Conservation (phyloP, 2,888 invertebrate species). For the Serrognathus titanus region DNA sequence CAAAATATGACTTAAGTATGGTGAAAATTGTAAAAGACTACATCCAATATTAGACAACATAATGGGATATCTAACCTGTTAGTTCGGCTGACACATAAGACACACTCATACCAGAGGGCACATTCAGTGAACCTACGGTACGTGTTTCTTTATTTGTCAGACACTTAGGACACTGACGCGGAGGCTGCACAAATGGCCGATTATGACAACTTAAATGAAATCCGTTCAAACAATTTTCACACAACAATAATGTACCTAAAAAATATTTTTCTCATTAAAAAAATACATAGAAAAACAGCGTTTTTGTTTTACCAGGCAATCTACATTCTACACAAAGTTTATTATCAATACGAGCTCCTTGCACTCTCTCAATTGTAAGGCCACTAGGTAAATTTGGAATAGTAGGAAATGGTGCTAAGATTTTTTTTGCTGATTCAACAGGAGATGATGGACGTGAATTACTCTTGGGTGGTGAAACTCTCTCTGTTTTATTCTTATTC, state of each 20-base stretch:
- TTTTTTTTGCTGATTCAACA: constrained; percentile 26
- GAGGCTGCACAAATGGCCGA: constrained; percentile 47
- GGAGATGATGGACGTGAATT: constrained; percentile 29
- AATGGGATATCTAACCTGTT: constrained; percentile 37
- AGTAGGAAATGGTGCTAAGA: constrained; percentile 34
- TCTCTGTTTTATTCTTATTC: constrained; percentile 37
- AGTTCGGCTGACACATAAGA: constrained; percentile 39
- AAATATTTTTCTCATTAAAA: neutral
- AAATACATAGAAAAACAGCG: neutral
- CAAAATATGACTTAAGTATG: constrained; percentile 12
- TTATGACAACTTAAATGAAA: constrained; percentile 55
- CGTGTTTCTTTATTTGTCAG: constrained; percentile 40
- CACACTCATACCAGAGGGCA: constrained; percentile 43
- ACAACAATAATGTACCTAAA: constrained; percentile 47
- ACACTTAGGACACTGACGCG: constrained; percentile 52
- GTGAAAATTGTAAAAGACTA: constrained; percentile 1
- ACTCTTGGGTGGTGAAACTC: constrained; percentile 17
- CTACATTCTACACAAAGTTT: constrained; percentile 50
- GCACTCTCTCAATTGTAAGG: constrained; percentile 54
- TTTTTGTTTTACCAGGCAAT: constrained; percentile 46
- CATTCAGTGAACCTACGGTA: constrained; percentile 38
- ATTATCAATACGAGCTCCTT: constrained; percentile 40
- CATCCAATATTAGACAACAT: constrained; percentile 16
- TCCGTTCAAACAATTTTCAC: constrained; percentile 51
- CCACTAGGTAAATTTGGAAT: constrained; percentile 54